Base-by-base conservation (phyloP, 2,797 vertebrate genomes). In the Mastacembelus armatus region DNA sequence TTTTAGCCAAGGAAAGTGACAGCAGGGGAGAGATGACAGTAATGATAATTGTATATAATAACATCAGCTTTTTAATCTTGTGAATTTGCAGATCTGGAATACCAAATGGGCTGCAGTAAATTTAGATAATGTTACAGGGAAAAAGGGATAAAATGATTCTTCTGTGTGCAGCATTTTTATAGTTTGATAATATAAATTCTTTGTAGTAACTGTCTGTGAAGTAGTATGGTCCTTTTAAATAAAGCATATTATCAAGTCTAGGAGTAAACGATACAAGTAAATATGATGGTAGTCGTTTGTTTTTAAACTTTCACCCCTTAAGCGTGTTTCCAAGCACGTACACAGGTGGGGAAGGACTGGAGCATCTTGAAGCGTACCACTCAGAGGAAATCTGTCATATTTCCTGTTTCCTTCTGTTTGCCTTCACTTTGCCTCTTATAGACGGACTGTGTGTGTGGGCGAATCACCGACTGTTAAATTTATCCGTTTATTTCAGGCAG, bases 361-460 rank as follows among this genome's bases (percentile, higher is more conserved):
- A 52, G 62, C 48, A 45, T 75, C 66, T 77, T 29, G 4, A 70
- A 49, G 35, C 44, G 18, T 9, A 26, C 14, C 1, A 0, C 36
- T 78, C 21, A 3, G 69, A 74, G 84, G 80, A 86, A 80, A 69
- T 84, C 59, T 71, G 49, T 68, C 68, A 60, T 50, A 36, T 72
- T 84, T 81, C 77, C 82, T 68, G 71, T 66, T 85, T 81, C 66
- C 71, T 72, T 78, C 56, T 68, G 66, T 71, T 75, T 71, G 47
- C 59, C 59, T 69, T 74, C 66, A 48, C 33, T 38, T 69, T 18
- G 14, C n/a, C n/a, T n/a, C n/a, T 60, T 57, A 33, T 35, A 72
- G 45, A 67, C 35, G 1, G 51, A 38, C 18, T n/a, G n/a, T 32
- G 40, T 43, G 21, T 35, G 22, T 19, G 32, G 14, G 49, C 2